phyloP scores from a whole-genome alignment of 1,140 invertebrate genomes.

The Aphelenchoides fujianensis region DNA sequence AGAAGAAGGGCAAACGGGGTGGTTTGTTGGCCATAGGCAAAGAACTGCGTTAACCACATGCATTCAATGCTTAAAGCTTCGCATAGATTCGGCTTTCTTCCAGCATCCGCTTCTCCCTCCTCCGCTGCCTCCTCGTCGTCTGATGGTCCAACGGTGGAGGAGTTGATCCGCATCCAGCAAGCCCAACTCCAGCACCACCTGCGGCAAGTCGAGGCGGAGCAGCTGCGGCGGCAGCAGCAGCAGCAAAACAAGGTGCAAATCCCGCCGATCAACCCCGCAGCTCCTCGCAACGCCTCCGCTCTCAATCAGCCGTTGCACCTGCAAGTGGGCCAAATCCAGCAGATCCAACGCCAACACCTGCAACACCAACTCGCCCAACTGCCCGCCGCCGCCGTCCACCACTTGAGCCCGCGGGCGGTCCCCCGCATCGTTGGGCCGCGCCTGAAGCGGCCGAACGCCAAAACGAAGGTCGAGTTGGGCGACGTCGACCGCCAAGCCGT shows the following conservation, averaged over 20 bases:
- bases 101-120: background rate
- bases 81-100: background rate
- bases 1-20: too few relatives aligned
- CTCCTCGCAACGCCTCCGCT: too few relatives aligned
- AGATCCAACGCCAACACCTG: background rate
- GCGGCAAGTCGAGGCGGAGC: background rate
- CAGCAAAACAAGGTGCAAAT: background rate
- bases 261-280: too few relatives aligned
- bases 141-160: slow-evolving; percentile 6
- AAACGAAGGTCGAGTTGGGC: background rate
- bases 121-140: background rate
- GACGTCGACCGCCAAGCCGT: slow-evolving; percentile 35
- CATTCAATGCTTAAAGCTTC: too few relatives aligned
- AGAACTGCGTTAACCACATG: too few relatives aligned
- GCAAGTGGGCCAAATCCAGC: background rate
- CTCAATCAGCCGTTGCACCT: background rate
- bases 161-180: slow-evolving; percentile 17
- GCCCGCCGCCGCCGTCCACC: background rate
- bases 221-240: background rate
- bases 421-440: slow-evolving; percentile 51
- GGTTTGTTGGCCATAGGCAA: too few relatives aligned
- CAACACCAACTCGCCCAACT: background rate
- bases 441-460: slow-evolving; percentile 28
- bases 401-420: background rate
- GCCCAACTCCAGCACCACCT: slow-evolving; percentile 14